Evolutionary conservation across 1,140 invertebrate genomes (phyloP).

Genomic region (Sitodiplosis mosellana): DNA sequence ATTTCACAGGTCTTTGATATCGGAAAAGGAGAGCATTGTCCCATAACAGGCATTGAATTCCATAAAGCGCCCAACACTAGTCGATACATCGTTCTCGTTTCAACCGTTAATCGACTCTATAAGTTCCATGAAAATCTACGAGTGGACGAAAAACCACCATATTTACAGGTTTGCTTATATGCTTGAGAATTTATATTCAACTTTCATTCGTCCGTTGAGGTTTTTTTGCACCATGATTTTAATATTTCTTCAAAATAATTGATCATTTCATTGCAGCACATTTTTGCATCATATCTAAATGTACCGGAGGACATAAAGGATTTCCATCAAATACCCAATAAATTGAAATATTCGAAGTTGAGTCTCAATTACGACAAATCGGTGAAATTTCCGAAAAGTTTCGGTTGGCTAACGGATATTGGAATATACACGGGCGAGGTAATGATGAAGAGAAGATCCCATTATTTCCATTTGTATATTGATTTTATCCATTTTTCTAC

Average conservation of each 20-base stretch:
- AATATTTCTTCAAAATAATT: too few species aligned
- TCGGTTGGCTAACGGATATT: slow-evolving; percentile 70
- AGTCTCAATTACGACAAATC: slow-evolving; percentile 56
- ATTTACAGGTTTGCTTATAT: slow-evolving; percentile 8
- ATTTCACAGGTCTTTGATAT: slow-evolving; percentile 78
- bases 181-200: too few species aligned
- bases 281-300: slow-evolving; percentile 67
- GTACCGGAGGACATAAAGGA: slow-evolving; percentile 42
- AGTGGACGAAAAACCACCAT: slow-evolving; percentile 49
- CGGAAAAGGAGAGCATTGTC: slow-evolving; percentile 47
- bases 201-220: too few species aligned
- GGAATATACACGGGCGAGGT: slow-evolving; percentile 53
- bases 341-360: slow-evolving; percentile 58
- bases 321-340: slow-evolving; percentile 56
- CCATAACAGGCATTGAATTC: slow-evolving; percentile 75
- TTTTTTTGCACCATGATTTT: too few species aligned
- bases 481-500: too few species aligned
- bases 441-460: slow-evolving; percentile 5
- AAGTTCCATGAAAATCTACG: slow-evolving; percentile 63
- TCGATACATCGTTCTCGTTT: slow-evolving; percentile 63
- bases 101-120: slow-evolving; percentile 66
- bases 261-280: too few species aligned
- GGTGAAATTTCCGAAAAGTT: slow-evolving; percentile 47
- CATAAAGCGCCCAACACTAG: slow-evolving; percentile 48
- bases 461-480: too few species aligned